Evolutionary conservation across 2,113 vertebrate genomes (phyloP).

Genomic region (Cyphomyrus plagiostoma): DNA sequence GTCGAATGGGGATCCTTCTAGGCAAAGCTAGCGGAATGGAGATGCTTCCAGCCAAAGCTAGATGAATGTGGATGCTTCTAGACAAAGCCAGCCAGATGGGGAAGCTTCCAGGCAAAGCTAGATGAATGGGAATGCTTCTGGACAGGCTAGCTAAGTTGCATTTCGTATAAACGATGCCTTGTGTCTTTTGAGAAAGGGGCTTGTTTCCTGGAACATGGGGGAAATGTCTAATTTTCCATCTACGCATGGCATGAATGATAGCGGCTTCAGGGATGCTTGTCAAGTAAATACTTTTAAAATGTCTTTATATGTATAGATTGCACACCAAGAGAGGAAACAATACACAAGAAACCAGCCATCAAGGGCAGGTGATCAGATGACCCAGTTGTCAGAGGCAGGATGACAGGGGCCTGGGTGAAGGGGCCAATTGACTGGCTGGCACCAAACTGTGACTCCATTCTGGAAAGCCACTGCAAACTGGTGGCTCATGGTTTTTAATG

Average conservation of each 20-base stretch:
- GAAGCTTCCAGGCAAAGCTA: not conserved
- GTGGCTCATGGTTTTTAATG: not conserved
- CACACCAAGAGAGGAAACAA: not conserved
- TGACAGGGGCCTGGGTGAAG: not conserved
- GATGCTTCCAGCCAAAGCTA: not conserved
- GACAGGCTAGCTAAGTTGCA: constrained; percentile 23
- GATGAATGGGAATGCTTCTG: not conserved
- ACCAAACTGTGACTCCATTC: not conserved
- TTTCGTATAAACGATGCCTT: constrained; percentile 26
- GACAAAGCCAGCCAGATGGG: not conserved
- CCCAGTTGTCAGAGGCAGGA: not conserved
- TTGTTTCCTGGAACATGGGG: not conserved
- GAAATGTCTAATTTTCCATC: not conserved
- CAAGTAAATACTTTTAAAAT: not conserved
- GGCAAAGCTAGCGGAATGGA: constrained; percentile 31
- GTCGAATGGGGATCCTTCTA: too few relatives aligned
- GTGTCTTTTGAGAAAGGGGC: not conserved
- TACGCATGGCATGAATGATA: not conserved
- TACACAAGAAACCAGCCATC: not conserved
- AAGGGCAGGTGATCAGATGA: not conserved
- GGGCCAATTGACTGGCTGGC: not conserved
- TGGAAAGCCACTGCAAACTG: not conserved
- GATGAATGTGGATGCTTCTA: not conserved
- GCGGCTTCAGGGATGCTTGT: not conserved
- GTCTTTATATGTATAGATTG: not conserved